phyloP scores from a whole-genome alignment of 1,140 invertebrate genomes.

The Teleogryllus occipitalis region DNA sequence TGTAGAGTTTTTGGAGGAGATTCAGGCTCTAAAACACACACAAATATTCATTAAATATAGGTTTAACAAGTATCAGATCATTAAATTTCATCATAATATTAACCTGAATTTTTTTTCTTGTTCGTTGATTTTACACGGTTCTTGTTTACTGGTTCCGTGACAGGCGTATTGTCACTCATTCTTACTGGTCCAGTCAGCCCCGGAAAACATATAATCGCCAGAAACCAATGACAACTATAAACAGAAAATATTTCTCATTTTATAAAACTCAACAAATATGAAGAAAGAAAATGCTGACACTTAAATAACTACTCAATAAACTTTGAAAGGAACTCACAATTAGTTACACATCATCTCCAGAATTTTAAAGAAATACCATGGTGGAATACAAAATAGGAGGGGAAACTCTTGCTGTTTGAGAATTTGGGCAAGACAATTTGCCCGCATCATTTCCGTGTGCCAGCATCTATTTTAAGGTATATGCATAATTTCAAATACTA shows the following conservation, averaged over 20 bases:
- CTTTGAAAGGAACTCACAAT: too few relatives aligned
- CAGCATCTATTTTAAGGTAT: too few relatives aligned
- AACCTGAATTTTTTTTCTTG: constrained; percentile 40
- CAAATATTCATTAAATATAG: not conserved
- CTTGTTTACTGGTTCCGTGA: constrained; percentile 42
- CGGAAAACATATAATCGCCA: constrained; percentile 94
- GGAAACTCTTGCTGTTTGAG: too few relatives aligned
- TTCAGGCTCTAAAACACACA: not conserved
- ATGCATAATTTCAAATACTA: too few relatives aligned
- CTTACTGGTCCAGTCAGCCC: constrained; percentile 55
- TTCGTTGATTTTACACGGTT: constrained; percentile 28
- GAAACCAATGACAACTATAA: constrained; percentile 83
- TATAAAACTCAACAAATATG: not conserved
- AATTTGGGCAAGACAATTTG: too few relatives aligned
- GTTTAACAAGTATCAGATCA: not conserved
- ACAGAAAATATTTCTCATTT: constrained; percentile 22
- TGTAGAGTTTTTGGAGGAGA: constrained; percentile 34
- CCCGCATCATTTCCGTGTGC: too few relatives aligned
- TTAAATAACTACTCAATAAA: too few relatives aligned
- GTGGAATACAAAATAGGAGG: too few relatives aligned
- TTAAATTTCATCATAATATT: not conserved
- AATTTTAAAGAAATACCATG: too few relatives aligned
- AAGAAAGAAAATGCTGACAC: too few relatives aligned
- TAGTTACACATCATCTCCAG: too few relatives aligned
- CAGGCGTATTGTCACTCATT: constrained; percentile 49